phyloP scores from a whole-genome alignment of 2,113 vertebrate species.

The Hydrolagus affinis region DNA sequence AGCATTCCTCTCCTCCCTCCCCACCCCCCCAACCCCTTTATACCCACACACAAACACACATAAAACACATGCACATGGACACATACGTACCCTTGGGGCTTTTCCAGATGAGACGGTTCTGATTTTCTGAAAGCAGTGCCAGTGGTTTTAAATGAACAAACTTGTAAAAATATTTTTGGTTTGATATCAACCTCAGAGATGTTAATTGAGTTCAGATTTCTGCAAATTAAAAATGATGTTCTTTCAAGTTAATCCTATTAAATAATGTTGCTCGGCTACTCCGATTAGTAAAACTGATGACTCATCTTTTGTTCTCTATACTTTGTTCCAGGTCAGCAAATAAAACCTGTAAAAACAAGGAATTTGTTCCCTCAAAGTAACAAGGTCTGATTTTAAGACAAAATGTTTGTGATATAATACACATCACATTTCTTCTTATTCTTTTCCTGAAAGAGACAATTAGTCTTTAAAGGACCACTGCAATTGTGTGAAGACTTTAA shows the following conservation, averaged over 20 bases:
- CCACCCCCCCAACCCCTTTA: too few species aligned
- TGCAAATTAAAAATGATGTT: constrained; percentile 9
- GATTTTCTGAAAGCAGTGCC: background rate
- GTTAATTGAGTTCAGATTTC: constrained; percentile 25
- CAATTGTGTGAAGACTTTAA: too few species aligned
- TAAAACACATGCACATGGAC: background rate
- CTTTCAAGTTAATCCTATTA: constrained; percentile 3
- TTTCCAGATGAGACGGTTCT: background rate
- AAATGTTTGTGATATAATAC: background rate
- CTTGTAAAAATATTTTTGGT: constrained; percentile 24
- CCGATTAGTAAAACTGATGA: background rate
- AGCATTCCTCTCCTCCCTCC: background rate
- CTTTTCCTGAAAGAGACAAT: background rate
- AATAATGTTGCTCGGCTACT: background rate
- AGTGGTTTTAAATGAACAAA: constrained; percentile 20
- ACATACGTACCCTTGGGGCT: background rate
- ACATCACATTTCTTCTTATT: background rate
- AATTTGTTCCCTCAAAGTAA: background rate
- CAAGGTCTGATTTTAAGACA: background rate
- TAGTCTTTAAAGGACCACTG: background rate
- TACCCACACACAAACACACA: background rate
- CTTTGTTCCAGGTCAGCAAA: background rate
- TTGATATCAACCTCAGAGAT: constrained; percentile 6
- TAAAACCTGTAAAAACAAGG: background rate
- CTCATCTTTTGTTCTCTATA: background rate